Evolutionary conservation across 2,797 vertebrate species (phyloP), one percentile per base, ranked within the genome.

Genomic region (Meriones psammophilus): DNA sequence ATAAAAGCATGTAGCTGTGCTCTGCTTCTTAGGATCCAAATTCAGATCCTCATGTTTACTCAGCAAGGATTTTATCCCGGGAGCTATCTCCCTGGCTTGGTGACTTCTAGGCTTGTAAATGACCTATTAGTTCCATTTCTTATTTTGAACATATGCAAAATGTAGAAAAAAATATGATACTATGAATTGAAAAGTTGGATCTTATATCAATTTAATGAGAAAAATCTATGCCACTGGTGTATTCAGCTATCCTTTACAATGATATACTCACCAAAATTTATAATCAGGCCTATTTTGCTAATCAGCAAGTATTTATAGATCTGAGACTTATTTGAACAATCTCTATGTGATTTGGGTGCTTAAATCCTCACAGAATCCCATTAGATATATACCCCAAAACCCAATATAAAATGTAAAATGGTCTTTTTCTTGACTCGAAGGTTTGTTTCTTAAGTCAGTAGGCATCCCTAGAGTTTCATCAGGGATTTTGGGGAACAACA

Each of bases 401-500:
- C 54, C 64, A 78, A 79, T 36, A 0, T 22, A 93, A 56, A 81
- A 50, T 33, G 46, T 24, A 20, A 91, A 92, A 39, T 9, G 54
- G 15, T 7, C 46, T 92, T 85, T 68, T 86, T 58, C 62, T 50
- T 91, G 77, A 86, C 24, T 62, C 68, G 60, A 62, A 24, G 20
- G 33, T 88, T 73, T 88, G 26, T 36, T 92, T 28, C 20, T 42
- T 42, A 42, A 42, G 4, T 42, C 42, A 42, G 18, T 18, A n/a
- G 14, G 12, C 46, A 92, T 92, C 87, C 84, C 33, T n/a, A 92
- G 81, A 76, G 36, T 92, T 76, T 94, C 86, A 58, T 62, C 28
- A 95, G 10, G 2, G 56, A 78, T 6, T 91, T 89, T 93, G 50
- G 94, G 50, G 50, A 94, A 13, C 8, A 39, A 6, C 76, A 73